Conservation (phyloP, 1,140 invertebrate genomes). For the Palaemon carinicauda region DNA sequence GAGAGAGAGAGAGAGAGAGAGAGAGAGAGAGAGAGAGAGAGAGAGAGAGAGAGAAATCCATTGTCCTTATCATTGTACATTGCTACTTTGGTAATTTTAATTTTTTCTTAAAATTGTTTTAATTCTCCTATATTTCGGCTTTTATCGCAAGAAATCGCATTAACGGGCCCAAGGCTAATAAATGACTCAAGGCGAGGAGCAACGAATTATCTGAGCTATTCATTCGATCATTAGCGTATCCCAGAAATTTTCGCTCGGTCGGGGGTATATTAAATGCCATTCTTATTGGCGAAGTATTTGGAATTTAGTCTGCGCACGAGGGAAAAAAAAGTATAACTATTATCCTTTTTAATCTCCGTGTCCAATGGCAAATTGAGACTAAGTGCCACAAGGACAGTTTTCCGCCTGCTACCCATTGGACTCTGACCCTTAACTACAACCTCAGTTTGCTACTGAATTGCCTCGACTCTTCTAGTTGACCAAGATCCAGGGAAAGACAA, state of each 20-base stretch:
- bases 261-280: neutral
- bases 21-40: neutral
- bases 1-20: neutral
- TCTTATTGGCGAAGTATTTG: constrained; percentile 15
- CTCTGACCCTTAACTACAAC: neutral
- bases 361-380: neutral
- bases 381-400: neutral
- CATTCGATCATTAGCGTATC: constrained; percentile 30
- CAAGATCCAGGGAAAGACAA: constrained; percentile 37
- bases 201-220: neutral
- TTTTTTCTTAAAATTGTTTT: neutral
- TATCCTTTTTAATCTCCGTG: neutral
- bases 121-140: constrained; percentile 36
- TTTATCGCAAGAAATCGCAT: constrained; percentile 33
- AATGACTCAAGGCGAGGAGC: neutral
- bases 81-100: neutral
- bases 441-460: neutral
- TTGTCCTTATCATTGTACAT: constrained; percentile 17
- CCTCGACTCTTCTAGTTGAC: neutral
- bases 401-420: neutral
- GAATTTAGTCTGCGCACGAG: constrained; percentile 10
- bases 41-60: constrained; percentile 18
- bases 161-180: constrained; percentile 15
- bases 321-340: neutral
- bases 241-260: constrained; percentile 11